Conservation (phyloP, 1,140 invertebrate species). For the roundworm (Caenorhabditis elegans) region DNA sequence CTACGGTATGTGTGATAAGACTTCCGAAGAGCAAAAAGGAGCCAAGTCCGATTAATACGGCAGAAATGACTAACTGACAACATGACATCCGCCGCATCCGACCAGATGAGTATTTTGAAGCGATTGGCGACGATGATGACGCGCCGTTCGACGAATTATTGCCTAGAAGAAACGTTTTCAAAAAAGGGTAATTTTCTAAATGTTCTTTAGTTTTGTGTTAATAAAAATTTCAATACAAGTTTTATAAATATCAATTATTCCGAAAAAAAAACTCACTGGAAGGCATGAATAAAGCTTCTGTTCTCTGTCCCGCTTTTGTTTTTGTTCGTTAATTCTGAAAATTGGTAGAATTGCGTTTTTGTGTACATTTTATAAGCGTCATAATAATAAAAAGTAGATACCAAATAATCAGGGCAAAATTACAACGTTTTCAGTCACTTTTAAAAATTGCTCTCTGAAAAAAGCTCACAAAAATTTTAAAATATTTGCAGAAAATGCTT, state of each 20-base stretch:
- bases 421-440: no score
- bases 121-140: not conserved
- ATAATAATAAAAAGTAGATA: no score
- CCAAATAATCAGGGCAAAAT: no score
- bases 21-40: constrained; percentile 4
- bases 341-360: not conserved
- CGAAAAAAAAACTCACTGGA: not conserved
- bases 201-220: not conserved
- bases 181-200: not conserved
- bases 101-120: not conserved
- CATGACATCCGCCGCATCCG: not conserved
- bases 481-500: no score
- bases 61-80: not conserved
- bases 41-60: not conserved
- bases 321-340: not conserved
- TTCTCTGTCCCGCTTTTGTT: not conserved
- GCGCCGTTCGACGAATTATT: constrained; percentile 9
- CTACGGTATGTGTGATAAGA: not conserved
- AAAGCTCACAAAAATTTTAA: no score
- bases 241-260: not conserved
- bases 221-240: not conserved
- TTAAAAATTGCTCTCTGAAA: no score
- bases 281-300: constrained; percentile 6
- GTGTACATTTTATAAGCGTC: no score
- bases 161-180: not conserved